These are phyloP conservation scores for Actinia equina DNA, from an alignment of 64 coral and sea anemone genomes.

Conservation along the genomic window DNA sequence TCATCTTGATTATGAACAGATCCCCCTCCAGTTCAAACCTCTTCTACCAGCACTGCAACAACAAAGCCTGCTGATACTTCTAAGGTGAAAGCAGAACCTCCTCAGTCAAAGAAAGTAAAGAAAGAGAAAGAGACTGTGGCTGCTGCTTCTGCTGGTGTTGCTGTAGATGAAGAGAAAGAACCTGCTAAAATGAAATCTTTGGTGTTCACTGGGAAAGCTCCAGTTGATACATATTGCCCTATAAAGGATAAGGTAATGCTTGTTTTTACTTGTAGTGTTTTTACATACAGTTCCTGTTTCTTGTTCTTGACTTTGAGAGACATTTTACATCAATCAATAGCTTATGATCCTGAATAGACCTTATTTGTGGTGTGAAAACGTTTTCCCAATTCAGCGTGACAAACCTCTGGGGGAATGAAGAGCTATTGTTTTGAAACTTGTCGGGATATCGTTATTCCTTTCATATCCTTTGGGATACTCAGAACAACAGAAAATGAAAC, in stretches of 20 bases:
- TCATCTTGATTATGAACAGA: neutral
- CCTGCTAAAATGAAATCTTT: conserved; percentile 68
- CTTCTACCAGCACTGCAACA: neutral
- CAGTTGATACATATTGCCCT: conserved; percentile 74
- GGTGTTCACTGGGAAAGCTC: conserved; percentile 87
- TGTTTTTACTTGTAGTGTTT: neutral
- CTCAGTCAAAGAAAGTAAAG: conserved; percentile 38
- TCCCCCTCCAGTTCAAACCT: neutral
- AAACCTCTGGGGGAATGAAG: too few species aligned
- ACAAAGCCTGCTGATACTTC: neutral
- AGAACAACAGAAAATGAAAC: too few species aligned
- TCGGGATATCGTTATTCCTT: too few species aligned
- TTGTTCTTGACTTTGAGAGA: too few species aligned
- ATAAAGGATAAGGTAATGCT: conserved; percentile 74
- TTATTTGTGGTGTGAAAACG: too few species aligned
- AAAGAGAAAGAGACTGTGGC: conserved; percentile 19
- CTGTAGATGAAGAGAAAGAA: conserved; percentile 22
- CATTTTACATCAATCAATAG: too few species aligned
- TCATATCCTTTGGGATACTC: too few species aligned
- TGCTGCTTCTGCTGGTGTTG: neutral
- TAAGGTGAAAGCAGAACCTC: neutral
- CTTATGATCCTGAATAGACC: too few species aligned
- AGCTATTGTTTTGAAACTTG: too few species aligned
- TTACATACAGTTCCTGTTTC: too few species aligned
- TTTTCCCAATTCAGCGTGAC: too few species aligned